These are phyloP conservation scores for Diorhabda carinulata DNA, from an alignment of 1,140 invertebrate genomes.

Conservation along the genomic window DNA sequence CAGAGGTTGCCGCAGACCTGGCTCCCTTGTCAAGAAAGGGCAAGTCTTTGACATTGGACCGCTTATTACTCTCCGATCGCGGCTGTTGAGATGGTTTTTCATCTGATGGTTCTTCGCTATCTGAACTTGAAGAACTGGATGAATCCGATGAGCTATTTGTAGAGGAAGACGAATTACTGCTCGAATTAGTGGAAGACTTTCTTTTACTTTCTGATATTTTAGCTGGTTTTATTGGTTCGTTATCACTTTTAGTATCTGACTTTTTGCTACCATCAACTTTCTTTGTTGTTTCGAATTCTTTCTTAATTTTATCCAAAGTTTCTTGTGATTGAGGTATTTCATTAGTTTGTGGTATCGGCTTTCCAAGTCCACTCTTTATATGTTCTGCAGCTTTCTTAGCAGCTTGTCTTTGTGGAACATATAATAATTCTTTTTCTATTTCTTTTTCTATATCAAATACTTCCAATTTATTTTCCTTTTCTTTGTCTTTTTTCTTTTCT, in stretches of 20 bases:
- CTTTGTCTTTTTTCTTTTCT: conserved; percentile 33
- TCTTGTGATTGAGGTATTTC: conserved; percentile 49
- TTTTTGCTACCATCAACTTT: conserved; percentile 32
- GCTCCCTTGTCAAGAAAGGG: conserved; percentile 51
- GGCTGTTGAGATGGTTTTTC: conserved; percentile 27
- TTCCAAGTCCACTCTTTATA: conserved; percentile 75
- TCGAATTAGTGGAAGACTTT: conserved; percentile 45
- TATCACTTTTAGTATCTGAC: conserved; percentile 28
- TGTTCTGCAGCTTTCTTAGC: conserved; percentile 88
- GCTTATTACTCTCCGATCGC: conserved; percentile 44
- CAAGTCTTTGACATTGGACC: conserved; percentile 44
- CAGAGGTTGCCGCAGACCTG: conserved; percentile 42
- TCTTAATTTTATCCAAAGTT: conserved; percentile 42
- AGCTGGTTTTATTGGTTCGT: conserved; percentile 29
- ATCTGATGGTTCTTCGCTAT: conserved; percentile 42
- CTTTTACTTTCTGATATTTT: conserved; percentile 41
- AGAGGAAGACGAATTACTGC: conserved; percentile 48
- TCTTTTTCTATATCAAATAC: conserved; percentile 61
- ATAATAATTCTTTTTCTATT: conserved; percentile 65
- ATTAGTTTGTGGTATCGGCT: conserved; percentile 46
- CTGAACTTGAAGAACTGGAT: conserved; percentile 46
- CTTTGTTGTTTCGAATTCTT: conserved; percentile 30
- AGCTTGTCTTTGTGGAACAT: conserved; percentile 84
- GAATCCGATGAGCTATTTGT: conserved; percentile 44
- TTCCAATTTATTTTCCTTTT: conserved; percentile 43